phyloP scores from a whole-genome alignment of 2,888 invertebrate genomes.

The Spatulosminthurus flaviceps region DNA sequence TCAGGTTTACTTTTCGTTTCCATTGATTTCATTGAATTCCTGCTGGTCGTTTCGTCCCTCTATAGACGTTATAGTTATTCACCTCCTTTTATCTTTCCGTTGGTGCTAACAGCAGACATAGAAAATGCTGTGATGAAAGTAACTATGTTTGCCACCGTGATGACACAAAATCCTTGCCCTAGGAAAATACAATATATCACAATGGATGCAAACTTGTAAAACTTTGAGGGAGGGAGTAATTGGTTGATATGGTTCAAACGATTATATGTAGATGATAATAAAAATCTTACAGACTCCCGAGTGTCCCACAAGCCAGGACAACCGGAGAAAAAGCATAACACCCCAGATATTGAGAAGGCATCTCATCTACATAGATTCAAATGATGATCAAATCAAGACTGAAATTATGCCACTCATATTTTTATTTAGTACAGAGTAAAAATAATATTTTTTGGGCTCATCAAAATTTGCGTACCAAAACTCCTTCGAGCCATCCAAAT shows the following conservation, averaged over 20 bases:
- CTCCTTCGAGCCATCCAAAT: conserved; percentile 64
- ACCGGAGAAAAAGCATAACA: conserved; percentile 96
- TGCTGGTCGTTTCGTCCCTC: no score
- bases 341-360: conserved; percentile 99
- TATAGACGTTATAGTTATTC: background rate
- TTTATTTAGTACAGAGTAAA: no score
- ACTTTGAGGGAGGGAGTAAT: no score
- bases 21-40: no score
- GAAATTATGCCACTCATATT: no score
- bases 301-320: conserved; percentile 97
- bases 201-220: no score
- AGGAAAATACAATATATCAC: conserved; percentile 21
- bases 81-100: conserved; percentile 62
- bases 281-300: conserved; percentile 77
- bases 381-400: no score
- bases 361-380: conserved; percentile 67
- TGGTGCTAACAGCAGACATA: conserved; percentile 62
- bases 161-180: conserved; percentile 69
- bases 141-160: conserved; percentile 66
- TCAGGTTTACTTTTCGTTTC: no score
- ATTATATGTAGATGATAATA: no score
- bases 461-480: conserved; percentile 63
- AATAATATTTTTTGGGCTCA: no score
- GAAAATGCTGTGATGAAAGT: conserved; percentile 63
- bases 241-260: no score